phyloP scores from a whole-genome alignment of 2,113 vertebrate genomes.

The Gavia stellata region DNA sequence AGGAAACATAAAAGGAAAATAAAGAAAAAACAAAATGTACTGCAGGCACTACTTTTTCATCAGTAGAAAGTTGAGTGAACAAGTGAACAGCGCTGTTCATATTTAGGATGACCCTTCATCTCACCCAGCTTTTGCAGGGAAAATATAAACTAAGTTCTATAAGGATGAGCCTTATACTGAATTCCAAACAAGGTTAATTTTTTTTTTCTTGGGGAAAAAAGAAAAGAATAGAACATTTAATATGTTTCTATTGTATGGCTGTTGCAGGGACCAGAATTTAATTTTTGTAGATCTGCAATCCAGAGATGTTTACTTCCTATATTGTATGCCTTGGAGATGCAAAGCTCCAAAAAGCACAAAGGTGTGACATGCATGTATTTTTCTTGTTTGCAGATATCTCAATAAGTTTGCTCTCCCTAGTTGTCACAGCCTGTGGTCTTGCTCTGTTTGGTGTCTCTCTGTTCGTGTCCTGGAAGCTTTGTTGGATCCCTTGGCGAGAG shows the following conservation, averaged over 20 bases:
- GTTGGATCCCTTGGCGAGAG: slow-evolving; percentile 98
- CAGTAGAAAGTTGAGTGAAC: neutral
- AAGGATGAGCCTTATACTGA: neutral
- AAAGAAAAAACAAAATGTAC: neutral
- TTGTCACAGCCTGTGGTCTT: slow-evolving; percentile 95
- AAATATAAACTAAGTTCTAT: neutral
- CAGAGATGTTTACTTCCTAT: neutral
- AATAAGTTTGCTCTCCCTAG: slow-evolving; percentile 91
- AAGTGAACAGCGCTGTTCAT: neutral
- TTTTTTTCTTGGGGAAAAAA: neutral
- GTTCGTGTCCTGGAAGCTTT: slow-evolving; percentile 98
- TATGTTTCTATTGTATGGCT: neutral
- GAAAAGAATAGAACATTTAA: neutral
- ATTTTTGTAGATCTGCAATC: neutral
- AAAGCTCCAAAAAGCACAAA: neutral
- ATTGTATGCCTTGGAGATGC: neutral
- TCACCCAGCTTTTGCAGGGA: neutral
- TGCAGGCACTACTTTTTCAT: neutral
- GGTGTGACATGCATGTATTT: neutral
- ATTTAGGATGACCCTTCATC: neutral
- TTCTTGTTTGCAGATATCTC: slow-evolving; percentile 86
- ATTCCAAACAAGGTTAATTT: neutral
- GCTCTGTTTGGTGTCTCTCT: slow-evolving; percentile 96
- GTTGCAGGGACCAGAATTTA: neutral
- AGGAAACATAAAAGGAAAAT: neutral